Evolutionary conservation across 2,888 invertebrate genomes (phyloP).

Genomic region (Ypsolopha scabrella): DNA sequence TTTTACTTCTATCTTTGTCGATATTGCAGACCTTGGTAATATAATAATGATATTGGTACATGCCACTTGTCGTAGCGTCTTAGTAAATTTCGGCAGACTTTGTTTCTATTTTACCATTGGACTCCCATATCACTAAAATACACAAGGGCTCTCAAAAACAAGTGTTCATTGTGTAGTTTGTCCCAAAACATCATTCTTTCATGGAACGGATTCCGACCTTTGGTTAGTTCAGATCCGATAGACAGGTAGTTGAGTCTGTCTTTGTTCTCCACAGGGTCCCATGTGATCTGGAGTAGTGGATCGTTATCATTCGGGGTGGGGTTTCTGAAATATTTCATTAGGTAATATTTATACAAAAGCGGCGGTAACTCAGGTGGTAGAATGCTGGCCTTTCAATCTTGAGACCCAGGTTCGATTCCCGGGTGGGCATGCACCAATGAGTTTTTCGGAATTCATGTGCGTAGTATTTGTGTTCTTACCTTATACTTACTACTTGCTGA

Average conservation of each 20-base stretch:
- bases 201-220: constrained; percentile 51
- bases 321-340: constrained; percentile 31
- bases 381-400: too few species aligned
- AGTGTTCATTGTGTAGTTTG: constrained; percentile 38
- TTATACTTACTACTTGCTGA: too few species aligned
- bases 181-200: constrained; percentile 62
- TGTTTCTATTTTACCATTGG: constrained; percentile 19
- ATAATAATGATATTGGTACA: too few species aligned
- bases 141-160: constrained; percentile 34
- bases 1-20: too few species aligned
- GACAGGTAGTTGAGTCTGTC: constrained; percentile 48
- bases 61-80: too few species aligned
- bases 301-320: constrained; percentile 53
- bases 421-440: too few species aligned
- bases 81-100: neutral
- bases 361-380: too few species aligned
- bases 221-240: constrained; percentile 51
- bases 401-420: too few species aligned
- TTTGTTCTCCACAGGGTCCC: constrained; percentile 49
- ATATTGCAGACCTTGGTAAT: too few species aligned
- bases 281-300: constrained; percentile 43
- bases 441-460: too few species aligned
- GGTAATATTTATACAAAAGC: neutral
- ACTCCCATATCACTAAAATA: constrained; percentile 50
- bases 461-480: too few species aligned